phyloP scores from a whole-genome alignment of 2,113 vertebrate genomes.

The Phyllostomus hastatus region DNA sequence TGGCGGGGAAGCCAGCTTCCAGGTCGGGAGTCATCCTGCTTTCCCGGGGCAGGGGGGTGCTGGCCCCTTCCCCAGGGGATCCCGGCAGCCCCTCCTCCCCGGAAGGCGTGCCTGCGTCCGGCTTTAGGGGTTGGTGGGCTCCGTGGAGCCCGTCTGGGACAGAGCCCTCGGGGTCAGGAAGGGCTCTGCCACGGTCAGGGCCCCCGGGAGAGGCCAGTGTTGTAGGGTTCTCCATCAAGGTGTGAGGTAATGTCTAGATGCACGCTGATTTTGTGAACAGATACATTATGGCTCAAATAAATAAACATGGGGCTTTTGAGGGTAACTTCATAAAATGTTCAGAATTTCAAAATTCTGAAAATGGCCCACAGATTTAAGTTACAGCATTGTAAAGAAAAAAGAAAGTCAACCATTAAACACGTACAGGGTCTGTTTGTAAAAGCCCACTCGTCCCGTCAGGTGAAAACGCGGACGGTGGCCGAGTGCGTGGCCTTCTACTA shows the following conservation, averaged over 20 bases:
- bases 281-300: not conserved
- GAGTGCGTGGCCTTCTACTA: constrained; percentile 99
- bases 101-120: not conserved
- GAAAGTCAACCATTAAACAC: not conserved
- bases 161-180: not conserved
- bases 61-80: not conserved
- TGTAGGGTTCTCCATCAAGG: not conserved
- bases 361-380: not conserved
- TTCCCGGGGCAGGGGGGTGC: not conserved
- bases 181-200: not conserved
- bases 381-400: not conserved
- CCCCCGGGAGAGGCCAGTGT: not conserved
- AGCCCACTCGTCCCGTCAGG: constrained; percentile 77
- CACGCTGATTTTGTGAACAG: not conserved
- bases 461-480: constrained; percentile 92
- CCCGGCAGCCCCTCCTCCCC: not conserved
- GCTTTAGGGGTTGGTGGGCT: not conserved
- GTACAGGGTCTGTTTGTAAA: not conserved
- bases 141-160: not conserved
- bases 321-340: not conserved
- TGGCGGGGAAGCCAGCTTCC: not conserved
- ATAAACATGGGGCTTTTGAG: not conserved
- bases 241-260: not conserved
- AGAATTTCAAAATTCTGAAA: not conserved
- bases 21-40: not conserved